Evolutionary conservation across 2,113 vertebrate genomes (phyloP), one percentile per base, ranked within the genome.

Genomic region (Chloropsis hardwickii): DNA sequence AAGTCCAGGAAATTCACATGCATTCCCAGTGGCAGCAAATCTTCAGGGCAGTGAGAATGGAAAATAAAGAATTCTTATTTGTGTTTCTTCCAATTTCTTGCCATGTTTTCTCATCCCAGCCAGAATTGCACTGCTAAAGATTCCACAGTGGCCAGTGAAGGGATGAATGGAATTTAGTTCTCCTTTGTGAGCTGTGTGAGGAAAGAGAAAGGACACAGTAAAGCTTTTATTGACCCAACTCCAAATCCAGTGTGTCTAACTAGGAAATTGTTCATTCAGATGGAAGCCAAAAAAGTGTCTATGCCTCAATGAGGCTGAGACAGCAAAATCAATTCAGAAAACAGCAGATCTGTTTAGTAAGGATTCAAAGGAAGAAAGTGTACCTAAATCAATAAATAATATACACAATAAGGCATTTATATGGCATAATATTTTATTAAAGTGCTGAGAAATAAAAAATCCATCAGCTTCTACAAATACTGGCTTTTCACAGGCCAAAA

Each of bases 181-280:
- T 97, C 95, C 96, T 98, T 98, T 98, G 97, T 98, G 97, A 98
- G 91, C 87, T 97, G 95, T 97, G 94, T 96, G 97, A 97, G 95
- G 97, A 97, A 98, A 97, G 87, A 98, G 95, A 98, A 98, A 97
- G 89, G 91, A 98, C 97, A 98, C 96, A 97, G 97, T 98, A 98
- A 98, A 98, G 96, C 97, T 97, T 98, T 98, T 98, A 98, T 98
- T 98, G 98, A 98, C 97, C 95, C 96, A 98, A 96, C 96, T 98
- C 97, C 97, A 98, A 98, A 98, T 97, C 95, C 97, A 97, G 96
- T 98, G 98, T 98, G 97, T 97, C 97, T 98, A 98, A 98, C 97
- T 97, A 97, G 97, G 97, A 98, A 98, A 98, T 98, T 98, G 98
- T 97, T 98, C 98, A 97, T 98, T 98, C 96, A 98, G 87, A 98